Percentiles rank a stretch among this genome's conserved stretches.
Conservation (phyloP, 1,140 invertebrate genomes). For the Drosophila sp. region DNA sequence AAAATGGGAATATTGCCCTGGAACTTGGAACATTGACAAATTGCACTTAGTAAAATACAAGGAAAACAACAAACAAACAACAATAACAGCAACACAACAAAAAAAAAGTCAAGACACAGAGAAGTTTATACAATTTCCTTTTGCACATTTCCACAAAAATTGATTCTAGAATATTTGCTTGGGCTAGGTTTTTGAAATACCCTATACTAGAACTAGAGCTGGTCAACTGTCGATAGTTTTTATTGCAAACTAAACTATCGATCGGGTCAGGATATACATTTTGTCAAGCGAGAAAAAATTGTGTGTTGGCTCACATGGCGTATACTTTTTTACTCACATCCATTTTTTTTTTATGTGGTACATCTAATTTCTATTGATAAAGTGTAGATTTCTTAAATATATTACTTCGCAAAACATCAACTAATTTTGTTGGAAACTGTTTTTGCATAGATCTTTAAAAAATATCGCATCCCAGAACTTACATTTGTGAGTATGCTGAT, state of each 20-base stretch:
- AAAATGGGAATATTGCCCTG: conserved; percentile 17
- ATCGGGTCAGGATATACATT: no score
- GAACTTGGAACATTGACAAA: conserved; percentile 35
- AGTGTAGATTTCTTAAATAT: neutral
- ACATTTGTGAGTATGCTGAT: no score
- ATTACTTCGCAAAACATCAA: no score
- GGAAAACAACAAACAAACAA: neutral
- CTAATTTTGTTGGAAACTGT: no score
- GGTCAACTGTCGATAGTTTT: no score
- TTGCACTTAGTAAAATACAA: conserved; percentile 28
- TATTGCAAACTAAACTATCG: no score
- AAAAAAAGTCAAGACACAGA: conserved; percentile 28
- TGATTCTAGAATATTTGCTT: neutral
- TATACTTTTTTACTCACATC: neutral
- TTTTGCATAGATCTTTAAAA: no score
- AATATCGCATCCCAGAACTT: no score
- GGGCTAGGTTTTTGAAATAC: neutral
- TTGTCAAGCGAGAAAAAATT: neutral
- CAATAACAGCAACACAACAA: conserved; percentile 9
- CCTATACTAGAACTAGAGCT: neutral
- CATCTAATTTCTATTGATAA: neutral
- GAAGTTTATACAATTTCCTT: conserved; percentile 34
- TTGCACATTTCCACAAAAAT: neutral
- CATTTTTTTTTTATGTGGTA: no score
- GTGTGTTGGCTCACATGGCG: neutral